Base-by-base conservation (phyloP, 1,140 invertebrate species). In the Psilanteris sp. region DNA sequence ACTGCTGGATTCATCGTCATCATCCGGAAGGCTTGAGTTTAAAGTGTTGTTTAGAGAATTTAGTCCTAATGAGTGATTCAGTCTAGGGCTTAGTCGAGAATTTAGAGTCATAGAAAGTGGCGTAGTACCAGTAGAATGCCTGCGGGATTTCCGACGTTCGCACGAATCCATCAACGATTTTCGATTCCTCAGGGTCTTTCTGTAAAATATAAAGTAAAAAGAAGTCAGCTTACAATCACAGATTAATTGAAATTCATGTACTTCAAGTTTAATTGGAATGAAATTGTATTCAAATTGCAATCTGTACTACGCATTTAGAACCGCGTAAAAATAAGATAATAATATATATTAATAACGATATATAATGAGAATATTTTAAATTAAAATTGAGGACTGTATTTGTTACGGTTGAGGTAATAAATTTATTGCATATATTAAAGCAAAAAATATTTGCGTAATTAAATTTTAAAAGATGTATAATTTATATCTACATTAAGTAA, bases 131-230 rank as follows among this genome's bases (percentile, higher is more conserved):
- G 91, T 92, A 27, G 93, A 94, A 83, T 94, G 92, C 74, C 94
- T 89, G 7, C 93, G 90, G 43, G 94, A 93, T 84, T 94, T 96
- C 46, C 95, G 89, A 15, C 93, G 89, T 74, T 94, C 93, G 22
- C 91, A 89, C 15, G 91, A 91, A 80, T 92, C 91, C 32, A 90
- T 84, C 52, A 91, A 83, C 2, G 91, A 91, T 83, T 93, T 93
- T 18, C 93, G 90, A 82, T 91, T 93, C 18, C 93, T 90, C 13
- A 95, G 90, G 4, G 93, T 93, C 87, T 94, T 93, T 66, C 94
- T 92, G 68, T n/a, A 84, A 78, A 57, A 48, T 29, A 6, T 9
- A 59, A 66, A 46, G 20, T 16, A 43, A 4, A 41, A 59, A 41
- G 36, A 36, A 24, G 37, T 62, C 37, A 61, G 36, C 18, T 68